Evolutionary conservation across 2,888 invertebrate genomes (phyloP).

Genomic region (Heliconius cydno): DNA sequence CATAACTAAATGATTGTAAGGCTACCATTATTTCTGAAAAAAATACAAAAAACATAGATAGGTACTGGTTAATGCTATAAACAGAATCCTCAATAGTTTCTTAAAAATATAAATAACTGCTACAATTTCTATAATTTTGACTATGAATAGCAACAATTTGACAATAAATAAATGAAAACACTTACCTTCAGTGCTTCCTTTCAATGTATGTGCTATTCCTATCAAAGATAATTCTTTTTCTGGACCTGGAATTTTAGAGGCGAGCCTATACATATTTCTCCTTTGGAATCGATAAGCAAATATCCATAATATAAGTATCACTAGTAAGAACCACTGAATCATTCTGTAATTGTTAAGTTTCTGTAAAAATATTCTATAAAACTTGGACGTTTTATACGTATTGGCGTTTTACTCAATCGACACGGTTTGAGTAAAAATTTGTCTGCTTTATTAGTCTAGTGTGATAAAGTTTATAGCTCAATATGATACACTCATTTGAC

Average conservation of each 20-base stretch:
- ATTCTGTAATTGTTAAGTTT: conserved; percentile 49
- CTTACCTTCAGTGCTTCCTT: conserved; percentile 66
- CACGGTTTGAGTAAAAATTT: conserved; percentile 54
- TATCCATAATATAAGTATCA: conserved; percentile 55
- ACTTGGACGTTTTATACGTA: conserved; percentile 48
- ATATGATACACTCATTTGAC: conserved; percentile 45
- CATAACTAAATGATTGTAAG: conserved; percentile 63
- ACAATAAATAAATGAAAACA: neutral
- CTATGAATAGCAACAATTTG: neutral
- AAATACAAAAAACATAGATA: conserved; percentile 37
- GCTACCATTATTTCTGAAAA: conserved; percentile 66
- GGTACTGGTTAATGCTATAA: neutral
- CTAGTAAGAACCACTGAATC: conserved; percentile 58
- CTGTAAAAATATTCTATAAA: neutral
- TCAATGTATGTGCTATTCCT: conserved; percentile 61
- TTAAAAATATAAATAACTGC: neutral
- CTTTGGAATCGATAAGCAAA: conserved; percentile 59
- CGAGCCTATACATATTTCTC: conserved; percentile 64
- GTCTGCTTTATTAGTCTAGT: conserved; percentile 48
- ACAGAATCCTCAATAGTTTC: neutral
- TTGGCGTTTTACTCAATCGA: conserved; percentile 48
- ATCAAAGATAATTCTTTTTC: conserved; percentile 58
- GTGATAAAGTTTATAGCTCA: conserved; percentile 60
- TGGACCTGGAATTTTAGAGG: conserved; percentile 54
- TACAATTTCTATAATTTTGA: neutral